Percentiles rank a stretch among this genome's conserved stretches.
These are phyloP conservation scores for Eretmochelys imbricata DNA, from an alignment of 2,113 vertebrate species.

Conservation along the genomic window DNA sequence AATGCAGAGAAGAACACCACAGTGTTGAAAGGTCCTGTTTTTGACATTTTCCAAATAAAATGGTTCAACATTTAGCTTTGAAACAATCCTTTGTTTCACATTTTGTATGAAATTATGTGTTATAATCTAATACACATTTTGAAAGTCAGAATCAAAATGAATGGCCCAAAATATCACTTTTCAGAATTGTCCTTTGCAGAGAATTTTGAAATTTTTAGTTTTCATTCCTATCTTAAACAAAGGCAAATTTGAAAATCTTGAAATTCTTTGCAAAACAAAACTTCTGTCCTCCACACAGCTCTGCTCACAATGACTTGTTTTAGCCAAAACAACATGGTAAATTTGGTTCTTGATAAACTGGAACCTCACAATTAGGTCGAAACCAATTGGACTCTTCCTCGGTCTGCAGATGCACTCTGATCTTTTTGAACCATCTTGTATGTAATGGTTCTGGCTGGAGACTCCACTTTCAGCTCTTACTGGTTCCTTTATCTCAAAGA, in stretches of 20 bases:
- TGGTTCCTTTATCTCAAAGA: not conserved
- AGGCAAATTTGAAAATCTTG: not conserved
- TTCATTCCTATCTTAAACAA: not conserved
- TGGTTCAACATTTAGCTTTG: not conserved
- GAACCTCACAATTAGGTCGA: not conserved
- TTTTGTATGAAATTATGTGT: not conserved
- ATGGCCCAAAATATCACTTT: not conserved
- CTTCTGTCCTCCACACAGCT: no score
- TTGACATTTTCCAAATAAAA: not conserved
- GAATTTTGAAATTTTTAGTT: not conserved
- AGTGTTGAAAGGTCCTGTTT: not conserved
- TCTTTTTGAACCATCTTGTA: not conserved
- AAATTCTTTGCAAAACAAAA: not conserved
- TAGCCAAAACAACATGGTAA: not conserved
- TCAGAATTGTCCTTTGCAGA: not conserved
- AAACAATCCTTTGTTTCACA: not conserved
- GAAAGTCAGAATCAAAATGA: not conserved
- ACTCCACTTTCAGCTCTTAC: not conserved
- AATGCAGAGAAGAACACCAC: not conserved
- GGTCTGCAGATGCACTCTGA: not conserved
- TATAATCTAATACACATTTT: not conserved
- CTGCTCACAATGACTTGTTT: not conserved
- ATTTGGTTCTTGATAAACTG: not conserved
- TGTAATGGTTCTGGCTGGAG: not conserved
- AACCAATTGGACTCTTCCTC: not conserved